These are phyloP conservation scores for Thaumetopoea pityocampa DNA, from an alignment of 1,140 invertebrate genomes.

Conservation along the genomic window DNA sequence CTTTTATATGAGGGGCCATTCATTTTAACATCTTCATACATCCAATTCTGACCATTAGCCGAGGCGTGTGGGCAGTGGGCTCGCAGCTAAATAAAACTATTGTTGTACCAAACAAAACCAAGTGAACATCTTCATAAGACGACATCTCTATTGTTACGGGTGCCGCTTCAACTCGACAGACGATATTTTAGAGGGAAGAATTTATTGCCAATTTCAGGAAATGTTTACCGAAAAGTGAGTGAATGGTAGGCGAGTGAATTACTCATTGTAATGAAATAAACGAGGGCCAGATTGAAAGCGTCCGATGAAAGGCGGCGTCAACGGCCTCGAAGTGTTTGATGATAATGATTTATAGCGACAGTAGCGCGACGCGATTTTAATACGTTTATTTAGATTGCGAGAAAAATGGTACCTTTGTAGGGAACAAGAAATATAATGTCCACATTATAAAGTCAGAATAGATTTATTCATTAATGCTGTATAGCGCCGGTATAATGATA, in stretches of 20 bases:
- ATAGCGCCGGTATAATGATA: too few relatives aligned
- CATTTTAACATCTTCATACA: conserved; percentile 71
- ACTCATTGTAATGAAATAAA: conserved; percentile 72
- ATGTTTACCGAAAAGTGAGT: conserved; percentile 65
- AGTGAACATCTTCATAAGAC: conserved; percentile 71
- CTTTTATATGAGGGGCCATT: conserved; percentile 62
- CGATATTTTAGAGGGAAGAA: conserved; percentile 59
- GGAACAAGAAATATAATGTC: conserved; percentile 37
- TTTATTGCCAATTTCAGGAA: conserved; percentile 70
- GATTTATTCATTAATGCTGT: too few relatives aligned
- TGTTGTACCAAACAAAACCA: conserved; percentile 66
- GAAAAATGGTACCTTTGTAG: conserved; percentile 57
- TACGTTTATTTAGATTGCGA: conserved; percentile 59
- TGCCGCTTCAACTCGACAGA: conserved; percentile 35
- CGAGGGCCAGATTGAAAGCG: conserved; percentile 62
- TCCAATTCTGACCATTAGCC: conserved; percentile 66
- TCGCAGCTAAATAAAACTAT: conserved; percentile 71
- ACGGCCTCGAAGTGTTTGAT: conserved; percentile 52
- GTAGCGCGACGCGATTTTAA: conserved; percentile 57
- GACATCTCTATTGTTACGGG: conserved; percentile 60
- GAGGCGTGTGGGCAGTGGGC: conserved; percentile 70
- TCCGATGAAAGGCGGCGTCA: conserved; percentile 61
- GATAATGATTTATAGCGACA: conserved; percentile 72
- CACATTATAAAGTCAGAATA: conserved; percentile 31
- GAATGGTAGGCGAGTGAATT: conserved; percentile 64